Percentiles rank a stretch among this genome's conserved stretches.
Evolutionary conservation across 2,113 vertebrate genomes (phyloP).

Genomic region (Lophura nycthemera): DNA sequence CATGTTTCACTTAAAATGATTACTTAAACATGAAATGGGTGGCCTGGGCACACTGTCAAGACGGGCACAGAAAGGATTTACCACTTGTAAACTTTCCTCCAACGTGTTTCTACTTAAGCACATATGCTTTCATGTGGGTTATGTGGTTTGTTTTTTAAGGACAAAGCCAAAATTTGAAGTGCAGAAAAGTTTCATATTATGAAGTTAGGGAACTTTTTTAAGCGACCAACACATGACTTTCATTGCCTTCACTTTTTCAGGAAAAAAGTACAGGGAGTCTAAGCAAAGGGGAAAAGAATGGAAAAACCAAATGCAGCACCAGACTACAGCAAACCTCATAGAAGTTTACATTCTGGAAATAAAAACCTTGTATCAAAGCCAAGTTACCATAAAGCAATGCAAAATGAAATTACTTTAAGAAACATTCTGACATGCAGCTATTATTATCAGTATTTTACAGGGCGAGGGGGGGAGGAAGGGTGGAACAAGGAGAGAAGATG

Average conservation of each 20-base stretch:
- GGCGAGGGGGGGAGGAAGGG: background rate
- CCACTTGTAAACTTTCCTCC: slow-evolving; percentile 13
- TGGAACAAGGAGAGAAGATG: background rate
- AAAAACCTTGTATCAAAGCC: background rate
- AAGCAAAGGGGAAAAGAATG: background rate
- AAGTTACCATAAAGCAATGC: background rate
- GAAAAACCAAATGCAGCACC: background rate
- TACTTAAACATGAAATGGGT: background rate
- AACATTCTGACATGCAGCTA: background rate
- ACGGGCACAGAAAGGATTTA: background rate
- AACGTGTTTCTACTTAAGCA: background rate
- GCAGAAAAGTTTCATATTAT: background rate
- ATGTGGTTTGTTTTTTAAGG: background rate
- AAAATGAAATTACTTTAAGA: background rate
- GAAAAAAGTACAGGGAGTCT: background rate
- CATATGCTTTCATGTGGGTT: slow-evolving; percentile 13
- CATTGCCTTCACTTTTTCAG: slow-evolving; percentile 6
- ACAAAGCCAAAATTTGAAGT: background rate
- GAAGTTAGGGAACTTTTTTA: background rate
- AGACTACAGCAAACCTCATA: background rate
- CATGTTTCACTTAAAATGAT: background rate
- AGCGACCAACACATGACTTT: background rate
- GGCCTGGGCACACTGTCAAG: background rate
- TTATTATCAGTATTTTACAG: background rate
- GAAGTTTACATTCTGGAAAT: background rate